These are phyloP conservation scores for Polydrusus cervinus DNA, from an alignment of 2,888 invertebrate species.

Conservation along the genomic window DNA sequence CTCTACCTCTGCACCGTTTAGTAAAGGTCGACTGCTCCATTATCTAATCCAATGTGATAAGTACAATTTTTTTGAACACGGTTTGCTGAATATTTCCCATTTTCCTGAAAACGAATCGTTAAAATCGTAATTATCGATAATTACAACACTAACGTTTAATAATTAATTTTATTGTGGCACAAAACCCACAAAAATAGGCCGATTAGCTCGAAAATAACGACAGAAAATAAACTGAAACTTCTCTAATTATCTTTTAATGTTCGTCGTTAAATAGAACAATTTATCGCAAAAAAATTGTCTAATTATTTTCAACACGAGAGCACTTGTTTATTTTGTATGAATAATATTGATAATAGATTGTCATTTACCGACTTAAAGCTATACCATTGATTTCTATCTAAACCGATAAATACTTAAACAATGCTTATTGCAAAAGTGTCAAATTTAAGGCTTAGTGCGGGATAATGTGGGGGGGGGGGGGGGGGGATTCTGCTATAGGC, in stretches of 20 bases:
- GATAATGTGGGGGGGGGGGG: too few species aligned
- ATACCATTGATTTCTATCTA: too few species aligned
- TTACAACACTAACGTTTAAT: conserved; percentile 32
- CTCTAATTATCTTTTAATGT: conserved; percentile 58
- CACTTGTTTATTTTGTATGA: conserved; percentile 11
- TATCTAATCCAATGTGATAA: not conserved
- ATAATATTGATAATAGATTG: not conserved
- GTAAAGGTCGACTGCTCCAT: too few species aligned
- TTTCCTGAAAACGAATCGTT: conserved; percentile 11
- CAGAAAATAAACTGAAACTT: conserved; percentile 52
- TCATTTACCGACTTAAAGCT: too few species aligned
- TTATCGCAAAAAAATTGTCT: conserved; percentile 51
- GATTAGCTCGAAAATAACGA: conserved; percentile 37
- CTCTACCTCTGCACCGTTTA: too few species aligned
- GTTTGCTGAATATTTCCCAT: not conserved
- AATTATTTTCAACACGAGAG: conserved; percentile 51
- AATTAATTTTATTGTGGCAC: conserved; percentile 35
- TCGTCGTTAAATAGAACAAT: conserved; percentile 51
- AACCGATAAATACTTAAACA: too few species aligned
- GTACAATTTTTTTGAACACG: not conserved
- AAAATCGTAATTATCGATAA: conserved; percentile 35
- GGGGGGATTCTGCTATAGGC: too few species aligned
- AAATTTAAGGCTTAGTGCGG: too few species aligned
- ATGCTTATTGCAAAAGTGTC: too few species aligned
- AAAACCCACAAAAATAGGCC: conserved; percentile 39